These are phyloP conservation scores for Trachythela sp. DNA, from an alignment of 64 coral and sea anemone species.

Conservation along the genomic window DNA sequence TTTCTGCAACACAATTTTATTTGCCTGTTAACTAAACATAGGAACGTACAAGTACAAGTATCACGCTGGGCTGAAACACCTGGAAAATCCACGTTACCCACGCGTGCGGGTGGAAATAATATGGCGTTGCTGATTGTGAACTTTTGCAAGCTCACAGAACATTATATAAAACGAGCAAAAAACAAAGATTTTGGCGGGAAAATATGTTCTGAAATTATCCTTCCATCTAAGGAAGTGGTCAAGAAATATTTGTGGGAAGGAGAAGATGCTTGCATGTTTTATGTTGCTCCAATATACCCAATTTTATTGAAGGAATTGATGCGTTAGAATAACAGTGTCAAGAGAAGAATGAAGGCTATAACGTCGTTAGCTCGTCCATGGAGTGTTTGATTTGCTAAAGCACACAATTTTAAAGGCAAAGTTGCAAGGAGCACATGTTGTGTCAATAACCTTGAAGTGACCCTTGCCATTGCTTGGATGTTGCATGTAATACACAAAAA, in stretches of 20 bases:
- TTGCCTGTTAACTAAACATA: too few relatives aligned
- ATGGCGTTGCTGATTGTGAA: background rate
- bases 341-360: background rate
- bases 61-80: background rate
- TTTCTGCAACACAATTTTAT: too few relatives aligned
- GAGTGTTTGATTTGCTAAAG: background rate
- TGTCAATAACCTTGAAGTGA: background rate
- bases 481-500: background rate
- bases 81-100: background rate
- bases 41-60: too few relatives aligned
- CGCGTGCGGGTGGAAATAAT: background rate
- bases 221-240: background rate
- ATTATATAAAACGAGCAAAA: background rate
- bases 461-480: background rate
- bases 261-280: background rate
- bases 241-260: background rate
- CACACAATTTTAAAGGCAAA: background rate
- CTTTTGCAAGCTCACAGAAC: background rate
- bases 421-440: background rate
- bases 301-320: background rate
- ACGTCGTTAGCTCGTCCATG: background rate
- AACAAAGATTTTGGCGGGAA: background rate
- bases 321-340: background rate
- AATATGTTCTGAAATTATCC: background rate
- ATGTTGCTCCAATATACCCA: background rate